Evolutionary conservation across 2,888 invertebrate species (phyloP).

Genomic region (Cremastinae sp.): DNA sequence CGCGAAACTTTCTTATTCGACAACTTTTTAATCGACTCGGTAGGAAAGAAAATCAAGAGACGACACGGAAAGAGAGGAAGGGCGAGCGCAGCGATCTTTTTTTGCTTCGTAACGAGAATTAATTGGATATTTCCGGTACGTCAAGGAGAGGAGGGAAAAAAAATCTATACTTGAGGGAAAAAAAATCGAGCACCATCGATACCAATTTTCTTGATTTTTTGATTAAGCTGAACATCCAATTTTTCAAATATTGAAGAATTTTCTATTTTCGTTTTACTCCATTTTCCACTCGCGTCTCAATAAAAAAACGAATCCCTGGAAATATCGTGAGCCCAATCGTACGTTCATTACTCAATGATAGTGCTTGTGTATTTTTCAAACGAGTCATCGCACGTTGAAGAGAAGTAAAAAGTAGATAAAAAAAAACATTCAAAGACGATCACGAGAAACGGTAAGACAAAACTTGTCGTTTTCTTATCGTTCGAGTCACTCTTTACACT

Average conservation of each 20-base stretch:
- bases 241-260: conserved; percentile 1
- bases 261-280: background rate
- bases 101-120: conserved; percentile 43
- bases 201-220: conserved; percentile 5
- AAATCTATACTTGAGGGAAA: background rate
- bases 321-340: conserved; percentile 30
- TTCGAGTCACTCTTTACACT: conserved; percentile 1
- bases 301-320: conserved; percentile 51
- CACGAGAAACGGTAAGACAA: conserved; percentile 24
- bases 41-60: conserved; percentile 17
- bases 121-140: conserved; percentile 49
- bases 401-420: no score
- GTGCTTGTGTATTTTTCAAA: conserved; percentile 4
- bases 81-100: background rate
- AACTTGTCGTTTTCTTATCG: conserved; percentile 41
- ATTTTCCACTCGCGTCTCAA: conserved; percentile 11
- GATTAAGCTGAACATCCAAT: conserved; percentile 1
- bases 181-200: background rate
- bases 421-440: background rate
- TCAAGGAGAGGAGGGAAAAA: background rate
- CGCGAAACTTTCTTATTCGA: conserved; percentile 54
- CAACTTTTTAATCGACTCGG: conserved; percentile 59
- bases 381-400: conserved; percentile 1
- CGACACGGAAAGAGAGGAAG: background rate
- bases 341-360: background rate